Base-by-base conservation (phyloP, 2,888 invertebrate genomes). In the Hesperia comma region DNA sequence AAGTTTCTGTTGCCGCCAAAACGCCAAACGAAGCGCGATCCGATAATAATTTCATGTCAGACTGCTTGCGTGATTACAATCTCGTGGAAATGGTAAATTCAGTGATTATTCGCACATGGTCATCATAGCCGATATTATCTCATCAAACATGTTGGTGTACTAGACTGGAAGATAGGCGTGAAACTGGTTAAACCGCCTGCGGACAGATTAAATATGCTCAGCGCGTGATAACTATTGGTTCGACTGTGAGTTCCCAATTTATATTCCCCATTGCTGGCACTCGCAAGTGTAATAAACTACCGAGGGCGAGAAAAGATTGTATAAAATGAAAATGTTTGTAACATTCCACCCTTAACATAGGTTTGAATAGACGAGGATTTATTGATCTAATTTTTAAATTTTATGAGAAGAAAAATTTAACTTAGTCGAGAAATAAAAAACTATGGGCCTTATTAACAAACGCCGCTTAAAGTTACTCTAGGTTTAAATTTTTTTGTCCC, bases 171-270 rank as follows among this genome's bases (percentile, higher is more conserved):
- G 41, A 21, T 21, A 37, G 14, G 41, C 61, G 26, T 62, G 41
- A 54, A 33, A 54, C 7, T 32, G 32, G 32, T 43, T 54, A 6
- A 54, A 54, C 17, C 41, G 54, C 26, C 7, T 54, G 43, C 41
- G 53, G 26, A 43, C 41, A 54, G 32, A 43, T 54, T 62, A 43
- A 62, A 41, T 54, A 62, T 62, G 32, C 32, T 54, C 17, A 41
- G 17, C 41, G 32, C 32, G 53, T 43, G 14, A 49, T 49, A 49
- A 49, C 19, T 46, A 46, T 32, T 58, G 60, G 60, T 21, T 21
- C 14, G 17, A 51, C 54, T 17, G 41, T 15, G 54, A n/a, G 61
- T 41, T 41, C 15, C 61, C 51, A 41, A 53, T 40, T 53, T 61
- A 37, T 2, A 53, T 61, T 40, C 40, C 21, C n/a, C n/a, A 46